Evolutionary conservation across 1,140 invertebrate species (phyloP), one percentile per base, ranked within the genome.

Genomic region (Drosophila nannoptera): DNA sequence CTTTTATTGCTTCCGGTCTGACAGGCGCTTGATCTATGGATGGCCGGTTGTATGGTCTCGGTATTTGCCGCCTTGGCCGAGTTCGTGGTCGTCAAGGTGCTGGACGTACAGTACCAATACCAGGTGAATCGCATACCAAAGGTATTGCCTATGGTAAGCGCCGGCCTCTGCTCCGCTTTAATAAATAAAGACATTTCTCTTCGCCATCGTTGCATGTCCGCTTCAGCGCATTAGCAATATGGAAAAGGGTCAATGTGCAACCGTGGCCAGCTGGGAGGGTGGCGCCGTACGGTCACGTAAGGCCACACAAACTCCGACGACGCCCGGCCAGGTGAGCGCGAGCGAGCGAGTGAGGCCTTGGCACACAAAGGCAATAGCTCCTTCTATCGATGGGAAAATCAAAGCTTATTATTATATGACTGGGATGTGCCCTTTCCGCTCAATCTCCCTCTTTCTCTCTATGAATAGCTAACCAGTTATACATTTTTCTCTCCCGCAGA

Each of bases 31-130:
- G 95, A 97, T 89, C 90, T 96, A 2, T 97, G 95, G 95, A 96
- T 96, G 94, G 94, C 94, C 8, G 94, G 93, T 9, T 96, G 96
- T 76, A 95, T 96, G 92, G 92, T 96, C 53, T 96, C 96, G 59
- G 95, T 97, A 4, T 97, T 97, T 82, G 93, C 94, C 1, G 94
- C 95, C 5, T 90, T 97, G 7, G 93, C 94, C 31, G 96, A 97
- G 90, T 97, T 96, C 87, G 95, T 96, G 0, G 93, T 96, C 14
- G 95, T 96, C 7, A 95, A 95, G 89, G 94, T 95, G 2, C 83
- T 95, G 52, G 94, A 95, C 75, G 92, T 94, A 36, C 92, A 93
- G 68, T 94, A 94, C 73, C 92, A 93, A 68, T 93, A 94, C 74
- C 93, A 94, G 86, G 88, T 92, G 69, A 92, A 92, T 63, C 89